A percentile compares a stretch with the other conserved stretches of the same genome.
Conservation (phyloP, 1,140 invertebrate species). For the Pissodes strobi region DNA sequence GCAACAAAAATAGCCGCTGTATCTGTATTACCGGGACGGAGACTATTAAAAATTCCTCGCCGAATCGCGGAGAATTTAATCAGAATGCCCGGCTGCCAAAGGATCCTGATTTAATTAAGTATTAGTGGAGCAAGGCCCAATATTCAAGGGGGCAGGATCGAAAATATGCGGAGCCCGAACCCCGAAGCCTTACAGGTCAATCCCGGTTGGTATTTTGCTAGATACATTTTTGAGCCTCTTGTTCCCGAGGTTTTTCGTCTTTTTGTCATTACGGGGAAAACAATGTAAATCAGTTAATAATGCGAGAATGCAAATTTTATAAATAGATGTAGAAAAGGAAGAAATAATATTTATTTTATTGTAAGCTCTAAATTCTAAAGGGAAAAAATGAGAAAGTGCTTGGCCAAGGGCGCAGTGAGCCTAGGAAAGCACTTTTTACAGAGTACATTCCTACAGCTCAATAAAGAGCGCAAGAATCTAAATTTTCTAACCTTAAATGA, state of each 20-base stretch:
- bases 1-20: neutral
- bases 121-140: neutral
- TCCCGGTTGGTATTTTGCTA: neutral
- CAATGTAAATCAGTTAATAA: neutral
- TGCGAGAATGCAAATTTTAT: no score
- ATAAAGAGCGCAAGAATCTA: no score
- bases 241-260: neutral
- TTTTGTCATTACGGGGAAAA: neutral
- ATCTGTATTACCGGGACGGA: neutral
- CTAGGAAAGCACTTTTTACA: no score
- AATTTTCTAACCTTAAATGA: no score
- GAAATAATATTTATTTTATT: no score
- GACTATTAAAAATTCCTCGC: constrained; percentile 12
- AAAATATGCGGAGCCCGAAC: neutral
- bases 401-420: neutral
- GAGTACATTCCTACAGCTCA: no score
- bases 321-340: no score
- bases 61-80: constrained; percentile 13
- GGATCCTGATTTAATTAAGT: constrained; percentile 23
- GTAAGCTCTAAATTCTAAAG: neutral
- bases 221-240: neutral
- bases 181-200: no score
- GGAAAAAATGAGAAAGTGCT: neutral
- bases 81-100: constrained; percentile 2
- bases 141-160: neutral